Evolutionary conservation across 2,888 invertebrate species (phyloP), one percentile per base, ranked within the genome.

Genomic region (Drosophila engyochracea): DNA sequence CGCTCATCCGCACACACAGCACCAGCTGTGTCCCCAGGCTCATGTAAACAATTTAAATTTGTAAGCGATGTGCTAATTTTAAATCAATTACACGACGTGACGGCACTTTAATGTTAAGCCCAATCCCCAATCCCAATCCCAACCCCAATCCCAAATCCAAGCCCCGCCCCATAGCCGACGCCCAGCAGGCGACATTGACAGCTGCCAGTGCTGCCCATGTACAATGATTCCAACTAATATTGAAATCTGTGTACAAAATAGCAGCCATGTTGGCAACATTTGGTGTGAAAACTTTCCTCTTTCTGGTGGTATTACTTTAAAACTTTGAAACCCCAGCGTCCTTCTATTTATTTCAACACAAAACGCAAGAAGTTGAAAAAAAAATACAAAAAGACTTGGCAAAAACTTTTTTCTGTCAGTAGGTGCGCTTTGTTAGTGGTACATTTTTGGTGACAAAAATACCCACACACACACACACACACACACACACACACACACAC

Each of bases 11-110:
- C 41, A 57, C 55, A 51, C 39, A 66, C 41, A 69, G 62, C 58
- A 71, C 44, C 83, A 79, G 79, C 79, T 83, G 85, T 83, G 85
- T 83, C 85, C 88, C 85, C 70, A 82, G 89, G 89, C 85, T 74
- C 83, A 85, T 88, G 89, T 85, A 88, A 85, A 85, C 85, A 85
- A 88, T 85, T 88, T 83, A 83, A 85, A 85, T 88, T 85, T 85
- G 82, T 78, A 83, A 83, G 85, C 83, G 83, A 85, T 85, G 89
- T 88, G 85, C 85, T 85, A 85, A 85, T 88, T 85, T 85, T 83
- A 85, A 85, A 85, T 85, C 85, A 85, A 85, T 85, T 85, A 85
- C 83, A 85, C 66, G 82, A 88, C 89, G 83, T 88, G 85, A 69
- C 85, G 80, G 66, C 75, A 80, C 83, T 83, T 85, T 85, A 83